Evolutionary conservation across 2,888 invertebrate species (phyloP).

Genomic region (Caenorhabditis drosophilae): DNA sequence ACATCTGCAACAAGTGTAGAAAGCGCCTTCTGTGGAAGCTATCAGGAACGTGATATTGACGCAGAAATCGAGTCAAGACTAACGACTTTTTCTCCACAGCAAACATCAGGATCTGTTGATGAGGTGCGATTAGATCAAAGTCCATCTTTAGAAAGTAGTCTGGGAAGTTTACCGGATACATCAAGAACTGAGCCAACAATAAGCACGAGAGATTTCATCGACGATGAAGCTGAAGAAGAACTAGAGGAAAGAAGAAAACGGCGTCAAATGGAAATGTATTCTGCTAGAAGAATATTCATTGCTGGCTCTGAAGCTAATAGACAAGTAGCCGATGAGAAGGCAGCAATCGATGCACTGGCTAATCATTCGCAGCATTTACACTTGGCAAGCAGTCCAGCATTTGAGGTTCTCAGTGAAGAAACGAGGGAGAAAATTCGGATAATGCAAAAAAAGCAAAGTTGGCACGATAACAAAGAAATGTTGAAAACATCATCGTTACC

Average conservation of each 20-base stretch:
- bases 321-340: constrained; percentile 28
- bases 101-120: constrained; percentile 28
- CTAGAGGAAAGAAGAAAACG: constrained; percentile 34
- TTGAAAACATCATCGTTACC: constrained; percentile 25
- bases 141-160: constrained; percentile 45
- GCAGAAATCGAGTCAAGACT: constrained; percentile 59
- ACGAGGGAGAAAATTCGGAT: constrained; percentile 61
- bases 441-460: constrained; percentile 56
- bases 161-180: constrained; percentile 44
- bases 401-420: constrained; percentile 60
- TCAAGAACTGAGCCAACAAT: constrained; percentile 42
- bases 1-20: constrained; percentile 44
- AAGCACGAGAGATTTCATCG: no score
- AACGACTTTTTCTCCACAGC: constrained; percentile 29
- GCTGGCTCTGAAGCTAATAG: constrained; percentile 49
- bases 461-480: constrained; percentile 39
- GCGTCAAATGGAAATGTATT: constrained; percentile 56
- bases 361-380: constrained; percentile 59
- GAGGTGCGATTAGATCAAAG: constrained; percentile 37
- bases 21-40: constrained; percentile 54
- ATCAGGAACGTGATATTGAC: constrained; percentile 64
- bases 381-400: constrained; percentile 50
- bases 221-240: constrained; percentile 19
- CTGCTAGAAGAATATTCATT: constrained; percentile 65
- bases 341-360: constrained; percentile 52